These are phyloP conservation scores for Rhimphoctona megacephalus DNA, from an alignment of 2,888 invertebrate species.

Conservation along the genomic window DNA sequence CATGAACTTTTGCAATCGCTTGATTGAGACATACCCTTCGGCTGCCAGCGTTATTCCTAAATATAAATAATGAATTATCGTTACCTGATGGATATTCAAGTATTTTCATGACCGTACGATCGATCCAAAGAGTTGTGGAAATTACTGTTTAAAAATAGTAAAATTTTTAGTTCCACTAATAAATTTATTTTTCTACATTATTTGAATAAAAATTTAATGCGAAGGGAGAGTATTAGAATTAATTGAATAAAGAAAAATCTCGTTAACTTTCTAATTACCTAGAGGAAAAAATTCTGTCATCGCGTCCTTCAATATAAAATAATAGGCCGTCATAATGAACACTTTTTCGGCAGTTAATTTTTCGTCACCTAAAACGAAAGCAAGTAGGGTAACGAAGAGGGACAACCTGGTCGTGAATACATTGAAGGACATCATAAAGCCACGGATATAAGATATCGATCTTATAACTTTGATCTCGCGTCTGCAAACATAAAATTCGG, in stretches of 20 bases:
- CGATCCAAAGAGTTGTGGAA: neutral
- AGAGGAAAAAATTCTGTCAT: constrained; percentile 96
- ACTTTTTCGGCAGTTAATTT: constrained; percentile 93
- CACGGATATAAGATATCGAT: constrained; percentile 91
- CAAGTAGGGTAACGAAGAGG: constrained; percentile 93
- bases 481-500: constrained; percentile 83
- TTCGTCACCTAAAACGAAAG: constrained; percentile 87
- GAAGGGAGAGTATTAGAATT: too few species aligned
- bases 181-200: neutral
- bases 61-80: constrained; percentile 78
- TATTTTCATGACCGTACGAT: neutral
- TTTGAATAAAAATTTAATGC: too few species aligned
- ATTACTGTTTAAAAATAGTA: neutral
- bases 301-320: constrained; percentile 93
- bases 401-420: constrained; percentile 95
- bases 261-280: constrained; percentile 83
- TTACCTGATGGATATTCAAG: neutral
- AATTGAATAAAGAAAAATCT: neutral
- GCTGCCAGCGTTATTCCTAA: constrained; percentile 92
- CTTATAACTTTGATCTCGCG: constrained; percentile 90
- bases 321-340: constrained; percentile 95
- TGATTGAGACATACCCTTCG: constrained; percentile 90
- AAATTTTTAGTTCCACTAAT: neutral
- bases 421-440: constrained; percentile 92
- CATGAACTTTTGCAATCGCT: constrained; percentile 89